Evolutionary conservation across 2,797 vertebrate species (phyloP), one percentile per base, ranked within the genome.

Genomic region (Vespertilio murinus): DNA sequence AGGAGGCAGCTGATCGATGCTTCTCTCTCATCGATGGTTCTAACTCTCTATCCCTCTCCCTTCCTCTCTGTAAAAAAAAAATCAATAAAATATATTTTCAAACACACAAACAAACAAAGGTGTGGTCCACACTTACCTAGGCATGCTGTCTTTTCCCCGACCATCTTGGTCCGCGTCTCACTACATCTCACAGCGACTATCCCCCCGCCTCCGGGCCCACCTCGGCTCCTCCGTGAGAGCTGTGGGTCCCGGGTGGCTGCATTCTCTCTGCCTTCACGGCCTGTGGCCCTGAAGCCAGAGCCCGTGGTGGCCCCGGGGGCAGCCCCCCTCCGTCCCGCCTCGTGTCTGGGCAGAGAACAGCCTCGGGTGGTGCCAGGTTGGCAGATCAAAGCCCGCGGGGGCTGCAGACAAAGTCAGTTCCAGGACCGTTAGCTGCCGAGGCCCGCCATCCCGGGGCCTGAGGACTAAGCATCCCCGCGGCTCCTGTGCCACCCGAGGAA

Each of bases 311-410:
- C 77, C 52, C 69, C 35, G 0, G 23, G 22, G 56, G 59, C 17
- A 88, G 38, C 56, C 52, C 93, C 82, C 75, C 71, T 83, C 84
- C 84, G 85, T 40, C 73, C 83, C 91, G 84, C 52, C 79, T 69
- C 28, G 52, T 23, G 74, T 40, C 42, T 93, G 69, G 71, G 64
- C 22, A 81, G 35, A 93, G 73, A 88, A 79, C 40, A 91, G 28
- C 35, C 47, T 83, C 38, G 0, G 17, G n/a, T n/a, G 20, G 42
- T 33, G 69, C 91, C 79, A 78, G 87, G 91, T 88, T 52, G 87
- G 42, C 87, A 95, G 84, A 81, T 30, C 30, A 30, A 80, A 88
- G 79, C 56, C 73, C 81, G 59, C 1, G 10, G 45, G 95, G 81
- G 78, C 56, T 65, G 78, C 67, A 93, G 69, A 47, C 40, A 87